Percentiles rank a stretch among this genome's conserved stretches.
These are phyloP conservation scores for Dicycla oo DNA, from an alignment of 2,888 invertebrate species.

Conservation along the genomic window DNA sequence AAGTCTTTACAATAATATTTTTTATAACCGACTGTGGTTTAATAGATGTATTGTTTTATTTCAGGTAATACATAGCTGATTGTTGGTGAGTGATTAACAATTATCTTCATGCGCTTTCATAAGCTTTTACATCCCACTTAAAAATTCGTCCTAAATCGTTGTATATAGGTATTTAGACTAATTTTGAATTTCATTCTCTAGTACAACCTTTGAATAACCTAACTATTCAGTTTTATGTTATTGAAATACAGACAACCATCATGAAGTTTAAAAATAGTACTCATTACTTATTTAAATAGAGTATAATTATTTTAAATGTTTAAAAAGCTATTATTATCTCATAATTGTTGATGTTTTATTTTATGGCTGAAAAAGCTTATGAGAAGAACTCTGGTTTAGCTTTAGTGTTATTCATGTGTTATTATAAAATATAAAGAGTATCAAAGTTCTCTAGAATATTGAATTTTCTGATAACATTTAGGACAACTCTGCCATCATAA, in stretches of 20 bases:
- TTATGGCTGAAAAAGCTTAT: slow-evolving; percentile 33
- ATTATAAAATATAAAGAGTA: not conserved
- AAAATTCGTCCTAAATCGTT: slow-evolving; percentile 48
- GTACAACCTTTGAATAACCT: slow-evolving; percentile 51
- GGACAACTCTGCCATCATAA: too few relatives aligned
- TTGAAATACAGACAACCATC: slow-evolving; percentile 50
- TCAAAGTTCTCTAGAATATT: not conserved
- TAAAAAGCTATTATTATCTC: slow-evolving; percentile 38
- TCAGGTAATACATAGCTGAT: not conserved
- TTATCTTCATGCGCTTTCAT: not conserved
- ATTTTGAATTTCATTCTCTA: slow-evolving; percentile 59
- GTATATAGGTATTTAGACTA: slow-evolving; percentile 38
- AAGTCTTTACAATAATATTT: slow-evolving; percentile 27
- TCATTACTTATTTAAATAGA: slow-evolving; percentile 41
- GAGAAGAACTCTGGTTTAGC: not conserved
- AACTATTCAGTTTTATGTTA: slow-evolving; percentile 42
- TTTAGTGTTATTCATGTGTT: not conserved
- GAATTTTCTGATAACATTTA: not conserved
- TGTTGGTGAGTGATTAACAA: not conserved
- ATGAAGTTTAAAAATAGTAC: slow-evolving; percentile 35
- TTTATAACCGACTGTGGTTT: slow-evolving; percentile 59
- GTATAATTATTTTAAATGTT: slow-evolving; percentile 29
- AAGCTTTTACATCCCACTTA: slow-evolving; percentile 29
- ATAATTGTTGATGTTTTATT: slow-evolving; percentile 26
- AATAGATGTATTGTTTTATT: slow-evolving; percentile 1